phyloP scores from a whole-genome alignment of 2,797 vertebrate genomes.

The Xiphorhynchus erythropygius region DNA sequence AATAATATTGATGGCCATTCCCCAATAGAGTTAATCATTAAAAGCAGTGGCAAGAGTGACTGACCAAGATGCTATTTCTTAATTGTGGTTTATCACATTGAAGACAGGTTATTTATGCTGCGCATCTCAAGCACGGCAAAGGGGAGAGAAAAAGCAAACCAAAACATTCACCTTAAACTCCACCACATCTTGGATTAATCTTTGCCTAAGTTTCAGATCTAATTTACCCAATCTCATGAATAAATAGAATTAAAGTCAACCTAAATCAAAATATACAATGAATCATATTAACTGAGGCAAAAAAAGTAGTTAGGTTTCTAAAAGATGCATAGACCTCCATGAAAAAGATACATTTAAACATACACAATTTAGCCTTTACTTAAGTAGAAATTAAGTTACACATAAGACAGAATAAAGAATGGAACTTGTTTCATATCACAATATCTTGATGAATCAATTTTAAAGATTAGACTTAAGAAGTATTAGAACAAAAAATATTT shows the following conservation, averaged over 20 bases:
- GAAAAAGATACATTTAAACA: background rate
- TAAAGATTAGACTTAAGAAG: background rate
- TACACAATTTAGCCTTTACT: background rate
- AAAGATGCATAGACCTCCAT: background rate
- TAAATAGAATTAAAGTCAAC: constrained; percentile 16
- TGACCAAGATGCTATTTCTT: background rate
- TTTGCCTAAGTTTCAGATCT: background rate
- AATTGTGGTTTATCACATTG: background rate
- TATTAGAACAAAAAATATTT: background rate
- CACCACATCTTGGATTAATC: background rate
- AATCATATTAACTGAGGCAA: background rate
- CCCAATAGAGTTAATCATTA: background rate
- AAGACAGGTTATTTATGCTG: background rate
- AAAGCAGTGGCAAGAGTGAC: background rate
- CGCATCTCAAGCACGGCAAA: background rate
- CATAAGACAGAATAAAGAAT: background rate
- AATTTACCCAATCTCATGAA: background rate
- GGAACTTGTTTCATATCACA: background rate
- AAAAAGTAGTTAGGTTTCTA: background rate
- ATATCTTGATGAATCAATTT: background rate
- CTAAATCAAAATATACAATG: background rate
- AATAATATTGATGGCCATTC: background rate
- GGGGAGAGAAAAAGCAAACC: background rate
- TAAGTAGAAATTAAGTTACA: background rate
- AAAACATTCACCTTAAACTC: background rate